Evolutionary conservation across 2,888 invertebrate genomes (phyloP).

Genomic region (Fabriciana adippe): DNA sequence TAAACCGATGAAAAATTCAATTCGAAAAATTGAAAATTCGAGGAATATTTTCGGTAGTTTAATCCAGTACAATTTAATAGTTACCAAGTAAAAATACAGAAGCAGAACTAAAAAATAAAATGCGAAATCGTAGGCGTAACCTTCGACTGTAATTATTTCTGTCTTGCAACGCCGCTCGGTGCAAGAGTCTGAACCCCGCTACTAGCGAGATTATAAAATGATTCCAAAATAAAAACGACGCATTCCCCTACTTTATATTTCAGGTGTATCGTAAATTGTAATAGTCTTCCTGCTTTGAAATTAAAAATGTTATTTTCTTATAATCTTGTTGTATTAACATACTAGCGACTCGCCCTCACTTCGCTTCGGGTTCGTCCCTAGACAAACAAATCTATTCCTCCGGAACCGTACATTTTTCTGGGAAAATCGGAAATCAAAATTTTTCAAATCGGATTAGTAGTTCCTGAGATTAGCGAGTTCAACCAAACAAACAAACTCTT

Average conservation of each 20-base stretch:
- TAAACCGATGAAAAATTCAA: too few relatives aligned
- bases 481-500: too few relatives aligned
- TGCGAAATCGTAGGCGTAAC: conserved; percentile 61
- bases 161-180: conserved; percentile 52
- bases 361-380: too few relatives aligned
- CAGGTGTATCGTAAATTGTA: conserved; percentile 14
- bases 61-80: conserved; percentile 9
- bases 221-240: conserved; percentile 22
- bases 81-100: conserved; percentile 8
- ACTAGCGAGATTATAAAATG: conserved; percentile 29
- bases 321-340: too few relatives aligned
- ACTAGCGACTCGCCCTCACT: too few relatives aligned
- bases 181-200: conserved; percentile 25
- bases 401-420: too few relatives aligned
- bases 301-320: too few relatives aligned
- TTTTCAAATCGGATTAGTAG: too few relatives aligned
- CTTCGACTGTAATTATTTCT: conserved; percentile 72
- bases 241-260: conserved; percentile 3
- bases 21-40: not conserved
- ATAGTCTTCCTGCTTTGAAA: conserved; percentile 2
- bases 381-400: too few relatives aligned
- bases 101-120: conserved; percentile 61
- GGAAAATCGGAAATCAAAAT: too few relatives aligned
- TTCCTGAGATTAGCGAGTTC: too few relatives aligned
- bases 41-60: not conserved